A percentile compares a stretch with the other conserved stretches of the same genome.
Evolutionary conservation across 2,888 invertebrate species (phyloP).

Genomic region (Elaeidobius kamerunicus): DNA sequence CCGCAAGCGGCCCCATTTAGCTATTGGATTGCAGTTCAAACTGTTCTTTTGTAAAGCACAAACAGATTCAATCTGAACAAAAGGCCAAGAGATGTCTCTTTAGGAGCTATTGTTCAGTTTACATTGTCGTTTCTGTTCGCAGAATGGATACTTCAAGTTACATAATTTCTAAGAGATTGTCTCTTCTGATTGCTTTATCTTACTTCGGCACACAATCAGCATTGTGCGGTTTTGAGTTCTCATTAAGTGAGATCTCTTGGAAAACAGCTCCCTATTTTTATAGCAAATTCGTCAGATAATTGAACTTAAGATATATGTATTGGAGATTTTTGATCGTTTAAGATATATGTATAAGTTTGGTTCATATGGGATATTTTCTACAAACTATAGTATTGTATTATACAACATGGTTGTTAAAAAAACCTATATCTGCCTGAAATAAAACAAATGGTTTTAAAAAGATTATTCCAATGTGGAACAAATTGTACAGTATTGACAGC

Average conservation of each 20-base stretch:
- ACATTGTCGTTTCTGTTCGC: conserved; percentile 43
- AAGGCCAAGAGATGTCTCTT: conserved; percentile 49
- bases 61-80: conserved; percentile 47
- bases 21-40: conserved; percentile 48
- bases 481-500: no score
- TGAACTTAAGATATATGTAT: no score
- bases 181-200: conserved; percentile 49
- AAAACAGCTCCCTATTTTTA: no score
- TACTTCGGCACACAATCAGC: conserved; percentile 39
- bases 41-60: conserved; percentile 49
- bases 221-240: conserved; percentile 32
- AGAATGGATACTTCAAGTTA: conserved; percentile 52
- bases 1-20: conserved; percentile 40
- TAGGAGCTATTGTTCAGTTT: conserved; percentile 48
- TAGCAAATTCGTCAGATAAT: no score
- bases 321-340: no score
- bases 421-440: no score
- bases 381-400: no score
- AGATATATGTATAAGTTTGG: no score
- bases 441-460: no score
- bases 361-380: no score
- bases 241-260: conserved; percentile 11
- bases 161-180: conserved; percentile 51
- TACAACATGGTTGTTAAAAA: no score
- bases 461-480: no score